These are phyloP conservation scores for Melanerpes aurifrons DNA, from an alignment of 2,113 vertebrate species.

Conservation along the genomic window DNA sequence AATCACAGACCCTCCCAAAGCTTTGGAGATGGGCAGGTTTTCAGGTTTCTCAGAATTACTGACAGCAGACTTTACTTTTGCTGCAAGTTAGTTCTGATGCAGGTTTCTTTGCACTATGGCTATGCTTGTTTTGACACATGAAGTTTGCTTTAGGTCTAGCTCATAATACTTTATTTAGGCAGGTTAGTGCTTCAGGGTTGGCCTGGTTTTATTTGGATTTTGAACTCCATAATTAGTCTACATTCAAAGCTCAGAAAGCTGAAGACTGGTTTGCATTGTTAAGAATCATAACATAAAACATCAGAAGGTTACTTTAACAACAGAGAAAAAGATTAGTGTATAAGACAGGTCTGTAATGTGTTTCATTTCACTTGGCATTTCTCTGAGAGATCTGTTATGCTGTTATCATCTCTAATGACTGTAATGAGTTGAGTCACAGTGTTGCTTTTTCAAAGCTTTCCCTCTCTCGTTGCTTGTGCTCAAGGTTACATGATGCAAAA, in stretches of 20 bases:
- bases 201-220: too few species aligned
- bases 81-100: neutral
- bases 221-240: neutral
- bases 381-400: neutral
- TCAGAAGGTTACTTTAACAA: neutral
- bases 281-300: neutral
- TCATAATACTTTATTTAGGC: neutral
- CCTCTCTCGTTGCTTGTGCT: slow-evolving; percentile 7
- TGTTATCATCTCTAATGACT: neutral
- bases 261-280: neutral
- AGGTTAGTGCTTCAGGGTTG: neutral
- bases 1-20: neutral
- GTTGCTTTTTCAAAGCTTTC: neutral
- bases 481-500: slow-evolving; percentile 22
- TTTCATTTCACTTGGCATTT: neutral
- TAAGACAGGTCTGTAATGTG: neutral
- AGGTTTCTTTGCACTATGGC: neutral
- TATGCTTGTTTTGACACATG: neutral
- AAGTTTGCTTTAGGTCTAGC: neutral
- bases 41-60: neutral
- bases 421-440: neutral
- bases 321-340: neutral
- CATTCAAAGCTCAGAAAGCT: neutral
- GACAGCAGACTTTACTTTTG: neutral
- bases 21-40: neutral